Conservation (phyloP, 2,113 vertebrate genomes). For the Lasiurus cinereus region DNA sequence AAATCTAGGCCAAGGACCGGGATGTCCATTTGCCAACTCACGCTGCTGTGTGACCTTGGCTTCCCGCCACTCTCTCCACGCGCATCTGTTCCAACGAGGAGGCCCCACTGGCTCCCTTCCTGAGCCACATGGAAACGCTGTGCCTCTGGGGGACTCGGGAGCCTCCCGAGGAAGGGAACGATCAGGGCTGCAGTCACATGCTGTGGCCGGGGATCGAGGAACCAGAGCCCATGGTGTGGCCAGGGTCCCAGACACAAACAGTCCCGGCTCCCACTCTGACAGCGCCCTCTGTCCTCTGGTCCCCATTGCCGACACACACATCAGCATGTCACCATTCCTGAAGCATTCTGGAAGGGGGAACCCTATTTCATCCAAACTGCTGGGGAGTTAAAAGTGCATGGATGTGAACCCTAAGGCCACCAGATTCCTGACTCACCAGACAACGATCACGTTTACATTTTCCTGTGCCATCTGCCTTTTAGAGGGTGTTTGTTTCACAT, state of each 20-base stretch:
- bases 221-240: background rate
- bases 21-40: constrained; percentile 22
- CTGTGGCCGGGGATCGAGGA: background rate
- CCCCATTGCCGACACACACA: background rate
- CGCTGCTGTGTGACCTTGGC: constrained; percentile 29
- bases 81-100: constrained; percentile 9
- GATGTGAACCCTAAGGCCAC: constrained; percentile 57
- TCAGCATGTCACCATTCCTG: background rate
- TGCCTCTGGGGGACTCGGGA: background rate
- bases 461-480: constrained; percentile 50
- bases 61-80: background rate
- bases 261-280: background rate
- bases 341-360: constrained; percentile 61
- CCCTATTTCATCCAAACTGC: constrained; percentile 55
- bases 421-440: constrained; percentile 72
- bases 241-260: background rate
- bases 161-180: background rate
- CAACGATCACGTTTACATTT: constrained; percentile 75
- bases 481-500: constrained; percentile 71
- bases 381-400: constrained; percentile 27
- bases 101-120: background rate
- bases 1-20: constrained; percentile 39
- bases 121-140: background rate
- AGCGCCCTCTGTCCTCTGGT: background rate
- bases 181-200: background rate